These are phyloP conservation scores for Ceuthmochares aereus DNA, from an alignment of 2,113 vertebrate species.

Conservation along the genomic window DNA sequence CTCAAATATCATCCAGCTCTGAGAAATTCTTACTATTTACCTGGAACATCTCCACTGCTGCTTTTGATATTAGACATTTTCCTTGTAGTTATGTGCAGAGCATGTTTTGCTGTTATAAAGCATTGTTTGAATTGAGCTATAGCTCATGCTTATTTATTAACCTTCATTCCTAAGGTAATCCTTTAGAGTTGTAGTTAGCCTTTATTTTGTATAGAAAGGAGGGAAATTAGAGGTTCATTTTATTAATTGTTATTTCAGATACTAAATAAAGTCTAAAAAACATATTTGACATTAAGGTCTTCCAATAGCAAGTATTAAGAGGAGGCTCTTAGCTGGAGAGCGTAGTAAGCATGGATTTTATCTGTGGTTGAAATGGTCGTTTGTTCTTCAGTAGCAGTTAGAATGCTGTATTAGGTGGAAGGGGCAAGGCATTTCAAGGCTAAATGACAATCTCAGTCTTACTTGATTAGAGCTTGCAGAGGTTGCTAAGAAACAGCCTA, in stretches of 20 bases:
- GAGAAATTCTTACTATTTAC: neutral
- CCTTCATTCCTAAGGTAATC: neutral
- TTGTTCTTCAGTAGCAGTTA: constrained; percentile 12
- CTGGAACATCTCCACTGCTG: neutral
- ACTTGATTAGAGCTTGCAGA: constrained; percentile 82
- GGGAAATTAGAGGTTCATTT: neutral
- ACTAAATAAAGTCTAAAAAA: neutral
- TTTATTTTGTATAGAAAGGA: neutral
- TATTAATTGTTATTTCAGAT: neutral
- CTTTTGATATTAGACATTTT: neutral
- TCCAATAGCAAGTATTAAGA: neutral
- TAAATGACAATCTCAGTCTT: constrained; percentile 77
- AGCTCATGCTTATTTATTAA: neutral
- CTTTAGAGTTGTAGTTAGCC: neutral
- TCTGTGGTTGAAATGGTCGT: neutral
- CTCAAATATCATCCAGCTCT: neutral
- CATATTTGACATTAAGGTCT: neutral
- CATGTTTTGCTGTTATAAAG: neutral
- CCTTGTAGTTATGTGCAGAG: neutral
- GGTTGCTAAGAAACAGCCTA: constrained; percentile 88
- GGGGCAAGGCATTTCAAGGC: constrained; percentile 63
- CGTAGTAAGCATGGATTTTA: neutral
- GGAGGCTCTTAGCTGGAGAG: neutral
- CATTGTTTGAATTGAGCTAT: neutral
- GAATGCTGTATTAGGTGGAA: constrained; percentile 40